Base-by-base conservation (phyloP, 1,140 invertebrate genomes). In the Conus betulinus region DNA sequence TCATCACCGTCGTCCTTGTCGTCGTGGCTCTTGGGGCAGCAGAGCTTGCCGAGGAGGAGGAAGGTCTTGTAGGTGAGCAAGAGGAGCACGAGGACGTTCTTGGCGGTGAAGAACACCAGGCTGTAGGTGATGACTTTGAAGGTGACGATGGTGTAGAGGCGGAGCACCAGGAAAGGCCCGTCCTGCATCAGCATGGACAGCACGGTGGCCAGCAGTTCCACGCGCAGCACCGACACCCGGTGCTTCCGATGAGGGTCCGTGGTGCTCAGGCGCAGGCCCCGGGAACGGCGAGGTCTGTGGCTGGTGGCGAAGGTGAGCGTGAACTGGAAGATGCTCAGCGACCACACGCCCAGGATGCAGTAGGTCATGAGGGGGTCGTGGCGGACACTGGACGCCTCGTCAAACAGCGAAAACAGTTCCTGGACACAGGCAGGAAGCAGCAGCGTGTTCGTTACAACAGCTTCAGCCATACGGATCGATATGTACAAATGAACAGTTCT, bases 351-450 rank as follows among this genome's bases (percentile, higher is more conserved):
- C 57, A 95, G 90, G 6, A 95, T 90, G 10, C 86, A 83, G 60
- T 91, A 92, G 8, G 90, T 91, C 20, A 94, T 63, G 8, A 83
- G n/a, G 11, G 89, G 71, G 87, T 90, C 91, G 51, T 89, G 79
- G 1, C 92, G 81, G 6, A 95, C 93, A 11, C 25, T 51, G n/a
- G 81, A 13, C 39, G 91, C 83, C 85, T 94, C 93, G n/a, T 94
- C 96, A 95, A 99, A 98, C 0, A 98, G 98, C 93, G 98, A 98
- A 94, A 99, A 98, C 94, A 99, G 98, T 94, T 99, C 98, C 85
- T 87, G 85, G 53, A 39, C 15, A 71, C 13, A 71, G 1, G 15
- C 57, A 60, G 8, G 15, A 15, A 60, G 39, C 39, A 39, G 39
- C 39, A 39, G 39, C 39, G 39, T 39, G 39, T 39, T 39, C 39